Evolutionary conservation across 2,888 invertebrate species (phyloP).

Genomic region (Trachelus stipa): DNA sequence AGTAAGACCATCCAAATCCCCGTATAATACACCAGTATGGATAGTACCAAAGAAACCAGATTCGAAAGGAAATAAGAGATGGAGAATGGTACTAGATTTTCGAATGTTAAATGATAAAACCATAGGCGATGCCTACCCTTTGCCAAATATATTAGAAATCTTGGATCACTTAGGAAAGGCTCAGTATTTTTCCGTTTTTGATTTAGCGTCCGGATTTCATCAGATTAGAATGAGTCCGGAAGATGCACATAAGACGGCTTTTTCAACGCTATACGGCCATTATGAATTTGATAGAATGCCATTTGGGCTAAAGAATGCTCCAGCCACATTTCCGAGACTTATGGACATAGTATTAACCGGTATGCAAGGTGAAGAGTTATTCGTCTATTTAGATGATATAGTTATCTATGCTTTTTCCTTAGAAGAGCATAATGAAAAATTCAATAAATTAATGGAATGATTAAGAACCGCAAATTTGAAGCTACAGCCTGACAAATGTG

Average conservation of each 20-base stretch:
- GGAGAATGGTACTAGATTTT: conserved; percentile 30
- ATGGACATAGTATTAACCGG: conserved; percentile 49
- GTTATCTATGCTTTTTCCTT: conserved; percentile 24
- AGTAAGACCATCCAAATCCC: conserved; percentile 19
- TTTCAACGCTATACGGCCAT: conserved; percentile 36
- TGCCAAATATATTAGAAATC: conserved; percentile 43
- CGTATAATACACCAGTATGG: conserved; percentile 31
- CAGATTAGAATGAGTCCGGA: conserved; percentile 39
- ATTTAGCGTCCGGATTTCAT: conserved; percentile 44
- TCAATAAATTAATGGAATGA: conserved; percentile 13
- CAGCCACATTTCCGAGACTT: conserved; percentile 48
- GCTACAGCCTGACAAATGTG: too few species aligned
- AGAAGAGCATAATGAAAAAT: conserved; percentile 7
- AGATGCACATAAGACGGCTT: conserved; percentile 37
- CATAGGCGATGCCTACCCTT: conserved; percentile 28
- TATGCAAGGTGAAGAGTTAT: conserved; percentile 30
- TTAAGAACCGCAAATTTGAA: not conserved
- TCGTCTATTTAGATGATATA: conserved; percentile 19
- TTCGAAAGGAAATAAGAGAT: conserved; percentile 27
- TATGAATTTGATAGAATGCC: conserved; percentile 42
- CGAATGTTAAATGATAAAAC: conserved; percentile 30
- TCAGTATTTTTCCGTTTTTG: conserved; percentile 41
- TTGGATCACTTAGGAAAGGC: conserved; percentile 40
- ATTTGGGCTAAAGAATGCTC: conserved; percentile 52
- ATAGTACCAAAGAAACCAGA: conserved; percentile 34